Percentiles rank a stretch among this genome's conserved stretches.
These are phyloP conservation scores for Idaea biselata DNA, from an alignment of 2,888 invertebrate species.

Conservation along the genomic window DNA sequence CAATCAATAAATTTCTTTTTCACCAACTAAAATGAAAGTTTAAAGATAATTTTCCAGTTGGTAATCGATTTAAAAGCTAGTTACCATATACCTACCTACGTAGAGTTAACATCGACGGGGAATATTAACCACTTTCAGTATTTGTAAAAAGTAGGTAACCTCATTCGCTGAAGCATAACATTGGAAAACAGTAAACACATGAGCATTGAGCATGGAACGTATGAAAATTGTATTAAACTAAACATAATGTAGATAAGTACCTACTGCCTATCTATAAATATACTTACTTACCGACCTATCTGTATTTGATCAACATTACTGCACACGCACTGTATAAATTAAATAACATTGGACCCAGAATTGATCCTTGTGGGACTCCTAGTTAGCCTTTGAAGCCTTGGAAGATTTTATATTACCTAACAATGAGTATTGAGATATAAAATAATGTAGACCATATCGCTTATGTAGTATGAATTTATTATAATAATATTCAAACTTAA, in stretches of 20 bases:
- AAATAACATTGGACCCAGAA: neutral
- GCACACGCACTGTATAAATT: neutral
- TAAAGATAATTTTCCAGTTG: neutral
- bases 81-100: neutral
- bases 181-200: constrained; percentile 29
- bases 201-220: constrained; percentile 7
- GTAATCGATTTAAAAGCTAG: neutral
- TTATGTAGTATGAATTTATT: neutral
- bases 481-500: neutral
- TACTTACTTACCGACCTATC: neutral
- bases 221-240: neutral
- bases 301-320: neutral
- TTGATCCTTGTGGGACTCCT: neutral
- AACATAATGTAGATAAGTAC: neutral
- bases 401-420: too few species aligned
- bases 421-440: neutral
- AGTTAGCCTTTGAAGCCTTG: neutral
- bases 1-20: neutral
- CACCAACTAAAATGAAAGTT: neutral
- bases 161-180: constrained; percentile 45
- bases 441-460: neutral
- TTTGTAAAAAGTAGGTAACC: constrained; percentile 41
- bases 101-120: constrained; percentile 13
- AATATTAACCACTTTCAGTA: constrained; percentile 28
- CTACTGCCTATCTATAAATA: neutral